Evolutionary conservation across 2,113 vertebrate genomes (phyloP).

Genomic region (Mustelus asterias): DNA sequence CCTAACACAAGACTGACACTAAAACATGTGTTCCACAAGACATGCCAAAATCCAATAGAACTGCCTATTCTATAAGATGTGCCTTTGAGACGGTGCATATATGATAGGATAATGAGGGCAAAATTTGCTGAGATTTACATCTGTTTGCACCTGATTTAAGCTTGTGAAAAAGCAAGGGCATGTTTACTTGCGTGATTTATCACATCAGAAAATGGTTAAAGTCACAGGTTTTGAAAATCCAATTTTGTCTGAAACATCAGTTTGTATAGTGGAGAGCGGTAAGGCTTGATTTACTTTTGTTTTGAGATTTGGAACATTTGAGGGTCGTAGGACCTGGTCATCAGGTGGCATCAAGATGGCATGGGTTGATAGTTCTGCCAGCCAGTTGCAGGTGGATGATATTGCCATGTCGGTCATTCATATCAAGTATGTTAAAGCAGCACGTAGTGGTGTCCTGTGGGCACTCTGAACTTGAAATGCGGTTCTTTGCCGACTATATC

Average conservation of each 20-base stretch:
- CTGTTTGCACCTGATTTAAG: neutral
- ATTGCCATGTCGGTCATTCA: neutral
- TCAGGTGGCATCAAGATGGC: neutral
- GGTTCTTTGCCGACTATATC: neutral
- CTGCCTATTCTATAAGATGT: too few species aligned
- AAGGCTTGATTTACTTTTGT: neutral
- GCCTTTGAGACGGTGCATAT: too few species aligned
- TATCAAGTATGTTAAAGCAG: neutral
- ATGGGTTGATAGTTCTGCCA: neutral
- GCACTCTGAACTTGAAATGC: neutral
- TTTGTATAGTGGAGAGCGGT: neutral
- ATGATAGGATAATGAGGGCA: neutral
- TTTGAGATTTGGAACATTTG: neutral
- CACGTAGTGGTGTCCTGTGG: neutral
- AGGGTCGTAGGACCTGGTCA: neutral
- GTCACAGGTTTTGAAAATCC: neutral
- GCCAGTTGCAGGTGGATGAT: neutral
- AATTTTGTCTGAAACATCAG: neutral
- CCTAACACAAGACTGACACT: too few species aligned
- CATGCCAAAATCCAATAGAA: too few species aligned
- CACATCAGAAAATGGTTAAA: neutral
- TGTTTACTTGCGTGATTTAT: neutral
- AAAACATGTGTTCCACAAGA: too few species aligned
- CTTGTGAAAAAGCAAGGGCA: neutral
- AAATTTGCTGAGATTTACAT: neutral